These are phyloP conservation scores for Heliothis virescens DNA, from an alignment of 1,140 invertebrate genomes.

Conservation along the genomic window DNA sequence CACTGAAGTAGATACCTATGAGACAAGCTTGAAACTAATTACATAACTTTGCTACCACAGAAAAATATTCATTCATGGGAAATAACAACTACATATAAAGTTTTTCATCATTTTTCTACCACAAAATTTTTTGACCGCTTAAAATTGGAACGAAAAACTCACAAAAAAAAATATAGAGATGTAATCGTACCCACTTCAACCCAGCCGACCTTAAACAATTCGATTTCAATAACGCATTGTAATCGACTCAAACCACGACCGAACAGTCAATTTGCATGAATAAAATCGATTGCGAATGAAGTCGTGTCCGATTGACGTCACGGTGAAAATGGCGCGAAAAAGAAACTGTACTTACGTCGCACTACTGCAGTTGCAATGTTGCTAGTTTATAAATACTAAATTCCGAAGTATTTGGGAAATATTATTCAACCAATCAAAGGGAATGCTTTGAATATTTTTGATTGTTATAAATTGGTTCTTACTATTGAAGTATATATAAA, in stretches of 20 bases:
- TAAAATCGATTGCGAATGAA: slow-evolving; percentile 44
- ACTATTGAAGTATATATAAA: no score
- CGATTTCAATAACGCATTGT: slow-evolving; percentile 45
- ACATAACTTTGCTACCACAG: no score
- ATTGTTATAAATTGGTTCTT: no score
- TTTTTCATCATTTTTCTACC: no score
- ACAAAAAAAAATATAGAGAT: slow-evolving; percentile 24
- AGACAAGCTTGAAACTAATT: no score
- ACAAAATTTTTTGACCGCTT: neutral
- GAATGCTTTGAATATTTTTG: no score
- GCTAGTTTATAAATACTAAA: neutral
- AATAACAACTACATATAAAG: no score
- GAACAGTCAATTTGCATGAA: slow-evolving; percentile 44
- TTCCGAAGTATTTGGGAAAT: neutral
- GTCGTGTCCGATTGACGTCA: slow-evolving; percentile 27
- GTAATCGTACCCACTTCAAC: slow-evolving; percentile 10
- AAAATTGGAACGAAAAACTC: slow-evolving; percentile 1
- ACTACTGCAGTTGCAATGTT: slow-evolving; percentile 1
- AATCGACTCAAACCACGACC: slow-evolving; percentile 40
- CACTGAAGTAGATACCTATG: no score
- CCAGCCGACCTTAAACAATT: slow-evolving; percentile 36
- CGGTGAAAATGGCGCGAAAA: slow-evolving; percentile 32
- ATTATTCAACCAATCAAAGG: no score
- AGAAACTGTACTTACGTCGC: slow-evolving; percentile 27
- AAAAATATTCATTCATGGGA: no score